Evolutionary conservation across 2,888 invertebrate genomes (phyloP).

Genomic region (Leptinotarsa rubiginosa): DNA sequence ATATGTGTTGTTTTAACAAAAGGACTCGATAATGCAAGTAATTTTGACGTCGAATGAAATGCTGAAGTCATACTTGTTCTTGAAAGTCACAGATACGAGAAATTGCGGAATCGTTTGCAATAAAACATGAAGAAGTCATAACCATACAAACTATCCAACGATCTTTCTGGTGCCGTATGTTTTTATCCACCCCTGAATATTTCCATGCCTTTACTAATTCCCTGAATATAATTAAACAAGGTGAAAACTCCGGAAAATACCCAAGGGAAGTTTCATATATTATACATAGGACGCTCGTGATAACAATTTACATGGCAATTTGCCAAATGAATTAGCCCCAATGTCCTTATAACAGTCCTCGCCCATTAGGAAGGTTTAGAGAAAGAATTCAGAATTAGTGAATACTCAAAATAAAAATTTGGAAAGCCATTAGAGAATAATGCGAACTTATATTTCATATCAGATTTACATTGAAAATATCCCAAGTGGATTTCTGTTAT

Average conservation of each 20-base stretch:
- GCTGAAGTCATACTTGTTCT: too few species aligned
- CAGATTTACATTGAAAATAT: background rate
- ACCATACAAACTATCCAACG: too few species aligned
- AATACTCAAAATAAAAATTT: background rate
- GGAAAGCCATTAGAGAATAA: background rate
- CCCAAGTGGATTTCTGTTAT: conserved; percentile 4
- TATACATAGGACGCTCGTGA: background rate
- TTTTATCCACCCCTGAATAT: too few species aligned
- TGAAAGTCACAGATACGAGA: too few species aligned
- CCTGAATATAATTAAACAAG: background rate
- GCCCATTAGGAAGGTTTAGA: background rate
- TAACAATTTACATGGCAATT: background rate
- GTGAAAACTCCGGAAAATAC: background rate
- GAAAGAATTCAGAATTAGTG: background rate
- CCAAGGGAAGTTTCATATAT: background rate
- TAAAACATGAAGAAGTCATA: too few species aligned
- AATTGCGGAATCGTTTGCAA: too few species aligned
- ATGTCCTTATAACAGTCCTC: background rate
- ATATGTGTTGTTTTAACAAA: too few species aligned
- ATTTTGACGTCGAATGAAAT: too few species aligned
- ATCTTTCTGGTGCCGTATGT: too few species aligned
- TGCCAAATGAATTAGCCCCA: background rate
- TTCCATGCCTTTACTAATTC: too few species aligned
- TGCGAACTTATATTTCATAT: background rate
- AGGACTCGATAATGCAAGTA: too few species aligned